A percentile compares a stretch with the other conserved stretches of the same genome.
These are phyloP conservation scores for Clusia tigrina DNA, from an alignment of 2,888 invertebrate species.

Conservation along the genomic window DNA sequence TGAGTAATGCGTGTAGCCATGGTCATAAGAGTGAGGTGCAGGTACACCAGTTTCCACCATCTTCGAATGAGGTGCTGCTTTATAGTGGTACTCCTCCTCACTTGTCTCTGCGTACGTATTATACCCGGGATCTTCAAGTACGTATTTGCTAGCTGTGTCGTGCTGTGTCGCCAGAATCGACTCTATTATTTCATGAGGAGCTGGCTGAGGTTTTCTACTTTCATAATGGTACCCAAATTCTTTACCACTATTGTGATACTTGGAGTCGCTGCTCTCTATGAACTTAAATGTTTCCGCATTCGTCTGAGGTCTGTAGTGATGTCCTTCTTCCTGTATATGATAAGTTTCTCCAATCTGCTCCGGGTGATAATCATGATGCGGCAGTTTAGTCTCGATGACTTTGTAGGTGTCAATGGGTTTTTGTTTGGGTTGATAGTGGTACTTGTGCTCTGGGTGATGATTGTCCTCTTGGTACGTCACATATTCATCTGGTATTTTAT, in stretches of 20 bases:
- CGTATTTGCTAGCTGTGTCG: too few relatives aligned
- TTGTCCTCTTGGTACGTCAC: not conserved
- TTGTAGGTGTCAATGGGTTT: too few relatives aligned
- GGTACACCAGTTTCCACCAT: not conserved
- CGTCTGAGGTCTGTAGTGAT: slow-evolving; percentile 6
- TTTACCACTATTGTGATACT: slow-evolving; percentile 11
- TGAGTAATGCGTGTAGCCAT: too few relatives aligned
- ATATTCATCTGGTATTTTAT: slow-evolving; percentile 5
- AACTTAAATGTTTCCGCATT: slow-evolving; percentile 41
- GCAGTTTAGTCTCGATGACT: slow-evolving; percentile 10
- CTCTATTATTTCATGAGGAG: slow-evolving; percentile 18
- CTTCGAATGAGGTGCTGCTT: too few relatives aligned
- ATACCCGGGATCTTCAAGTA: too few relatives aligned
- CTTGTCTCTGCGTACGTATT: too few relatives aligned
- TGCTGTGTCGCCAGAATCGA: too few relatives aligned
- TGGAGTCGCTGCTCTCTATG: slow-evolving; percentile 34
- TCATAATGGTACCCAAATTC: not conserved
- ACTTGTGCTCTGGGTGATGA: not conserved
- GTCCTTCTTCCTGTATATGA: not conserved
- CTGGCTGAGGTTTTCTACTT: not conserved
- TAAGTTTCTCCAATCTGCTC: not conserved
- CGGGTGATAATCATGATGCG: not conserved
- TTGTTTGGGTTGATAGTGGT: too few relatives aligned
- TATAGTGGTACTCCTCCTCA: slow-evolving; percentile 4
- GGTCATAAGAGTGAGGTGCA: not conserved